Evolutionary conservation across 2,888 invertebrate species (phyloP).

Genomic region (Beris morrisii): DNA sequence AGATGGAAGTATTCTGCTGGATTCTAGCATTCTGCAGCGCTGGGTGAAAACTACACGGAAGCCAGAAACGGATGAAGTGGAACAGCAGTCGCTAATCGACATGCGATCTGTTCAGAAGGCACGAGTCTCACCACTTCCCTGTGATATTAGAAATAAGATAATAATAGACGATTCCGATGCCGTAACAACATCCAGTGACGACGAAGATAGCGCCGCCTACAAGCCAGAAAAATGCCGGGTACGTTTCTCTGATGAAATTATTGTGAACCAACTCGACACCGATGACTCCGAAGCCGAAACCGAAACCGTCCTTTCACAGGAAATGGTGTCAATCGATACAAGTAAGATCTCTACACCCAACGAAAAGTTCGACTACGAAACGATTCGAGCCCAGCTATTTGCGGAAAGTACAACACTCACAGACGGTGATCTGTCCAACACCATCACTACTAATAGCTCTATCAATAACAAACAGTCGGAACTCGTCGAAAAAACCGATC

Average conservation of each 20-base stretch:
- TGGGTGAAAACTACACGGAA: slow-evolving; percentile 10
- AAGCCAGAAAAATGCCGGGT: slow-evolving; percentile 32
- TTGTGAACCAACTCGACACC: slow-evolving; percentile 13
- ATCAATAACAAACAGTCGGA: slow-evolving; percentile 30
- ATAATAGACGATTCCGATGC: slow-evolving; percentile 35
- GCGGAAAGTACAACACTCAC: slow-evolving; percentile 43
- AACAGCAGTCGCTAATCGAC: neutral
- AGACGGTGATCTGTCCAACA: neutral
- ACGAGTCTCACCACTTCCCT: slow-evolving; percentile 37
- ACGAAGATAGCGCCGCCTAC: slow-evolving; percentile 19
- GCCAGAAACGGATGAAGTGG: neutral
- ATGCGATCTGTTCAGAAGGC: neutral
- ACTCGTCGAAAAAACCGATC: slow-evolving; percentile 56
- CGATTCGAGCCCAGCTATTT: slow-evolving; percentile 51
- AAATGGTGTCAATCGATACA: neutral
- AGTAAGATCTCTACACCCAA: slow-evolving; percentile 40
- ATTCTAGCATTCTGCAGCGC: slow-evolving; percentile 57
- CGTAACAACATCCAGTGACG: slow-evolving; percentile 30
- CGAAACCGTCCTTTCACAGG: slow-evolving; percentile 14
- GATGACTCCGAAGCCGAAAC: slow-evolving; percentile 8
- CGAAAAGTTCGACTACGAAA: slow-evolving; percentile 43
- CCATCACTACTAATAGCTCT: neutral
- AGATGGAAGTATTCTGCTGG: slow-evolving; percentile 71
- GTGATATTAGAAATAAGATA: slow-evolving; percentile 36
- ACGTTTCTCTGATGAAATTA: slow-evolving; percentile 36